phyloP scores from a whole-genome alignment of 2,888 invertebrate genomes.

The Lysandra bellargus region DNA sequence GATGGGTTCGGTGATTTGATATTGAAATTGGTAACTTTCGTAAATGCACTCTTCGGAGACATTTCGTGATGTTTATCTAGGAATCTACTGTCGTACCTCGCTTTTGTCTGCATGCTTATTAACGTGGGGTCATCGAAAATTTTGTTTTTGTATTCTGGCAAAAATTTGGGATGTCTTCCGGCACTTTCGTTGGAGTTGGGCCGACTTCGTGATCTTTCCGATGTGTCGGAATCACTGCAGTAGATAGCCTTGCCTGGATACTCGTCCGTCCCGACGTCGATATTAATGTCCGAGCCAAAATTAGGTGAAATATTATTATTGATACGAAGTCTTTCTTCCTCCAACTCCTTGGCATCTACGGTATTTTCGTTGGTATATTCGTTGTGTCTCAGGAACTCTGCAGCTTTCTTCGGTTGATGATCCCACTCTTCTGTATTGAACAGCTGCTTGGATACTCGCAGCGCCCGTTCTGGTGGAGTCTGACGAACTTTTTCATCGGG shows the following conservation, averaged over 20 bases:
- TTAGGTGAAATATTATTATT: slow-evolving; percentile 75
- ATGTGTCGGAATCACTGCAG: slow-evolving; percentile 76
- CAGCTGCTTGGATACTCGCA: slow-evolving; percentile 75
- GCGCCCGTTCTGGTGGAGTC: slow-evolving; percentile 80
- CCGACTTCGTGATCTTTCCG: slow-evolving; percentile 73
- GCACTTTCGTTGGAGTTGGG: slow-evolving; percentile 80
- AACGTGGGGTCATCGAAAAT: slow-evolving; percentile 82
- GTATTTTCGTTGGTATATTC: slow-evolving; percentile 66
- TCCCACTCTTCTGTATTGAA: slow-evolving; percentile 75
- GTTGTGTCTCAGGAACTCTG: slow-evolving; percentile 71
- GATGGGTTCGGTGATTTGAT: slow-evolving; percentile 85
- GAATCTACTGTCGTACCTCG: slow-evolving; percentile 72
- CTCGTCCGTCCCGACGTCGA: slow-evolving; percentile 77
- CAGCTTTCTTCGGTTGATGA: slow-evolving; percentile 63
- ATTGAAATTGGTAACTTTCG: slow-evolving; percentile 84
- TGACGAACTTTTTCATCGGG: slow-evolving; percentile 90
- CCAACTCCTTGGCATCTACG: slow-evolving; percentile 63
- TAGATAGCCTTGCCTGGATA: slow-evolving; percentile 73
- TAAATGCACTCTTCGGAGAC: slow-evolving; percentile 89
- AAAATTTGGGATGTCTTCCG: slow-evolving; percentile 73
- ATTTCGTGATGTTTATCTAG: slow-evolving; percentile 71
- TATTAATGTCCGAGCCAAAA: slow-evolving; percentile 74
- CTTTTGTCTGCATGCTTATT: slow-evolving; percentile 75
- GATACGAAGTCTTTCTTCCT: slow-evolving; percentile 66
- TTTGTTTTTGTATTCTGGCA: slow-evolving; percentile 78